phyloP scores from a whole-genome alignment of 1,140 invertebrate species.

The Heliconius nattereri region DNA sequence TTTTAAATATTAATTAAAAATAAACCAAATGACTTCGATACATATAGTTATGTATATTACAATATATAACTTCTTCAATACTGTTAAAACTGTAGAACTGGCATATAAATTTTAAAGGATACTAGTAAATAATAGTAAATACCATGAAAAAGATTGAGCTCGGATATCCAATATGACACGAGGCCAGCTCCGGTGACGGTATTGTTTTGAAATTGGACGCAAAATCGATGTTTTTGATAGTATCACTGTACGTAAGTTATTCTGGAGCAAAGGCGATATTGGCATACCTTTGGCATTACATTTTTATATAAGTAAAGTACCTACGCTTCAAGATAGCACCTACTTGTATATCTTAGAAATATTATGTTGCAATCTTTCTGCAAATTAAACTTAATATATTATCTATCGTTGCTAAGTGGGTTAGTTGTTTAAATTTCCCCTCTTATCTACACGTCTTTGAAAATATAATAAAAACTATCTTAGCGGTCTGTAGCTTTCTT shows the following conservation, averaged over 20 bases:
- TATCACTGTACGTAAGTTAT: background rate
- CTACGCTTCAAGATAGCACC: background rate
- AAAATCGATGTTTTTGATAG: constrained; percentile 21
- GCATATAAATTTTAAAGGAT: no score
- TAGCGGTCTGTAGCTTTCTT: background rate
- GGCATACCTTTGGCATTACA: background rate
- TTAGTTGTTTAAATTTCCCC: background rate
- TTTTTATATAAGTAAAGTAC: background rate
- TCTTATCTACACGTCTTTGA: background rate
- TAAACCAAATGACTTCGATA: no score
- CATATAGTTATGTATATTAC: no score
- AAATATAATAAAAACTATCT: background rate
- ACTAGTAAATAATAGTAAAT: no score
- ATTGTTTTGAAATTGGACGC: constrained; percentile 53
- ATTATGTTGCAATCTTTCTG: background rate
- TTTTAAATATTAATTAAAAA: no score
- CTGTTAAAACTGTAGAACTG: no score
- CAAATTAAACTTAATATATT: background rate
- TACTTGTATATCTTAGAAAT: background rate
- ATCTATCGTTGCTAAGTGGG: background rate
- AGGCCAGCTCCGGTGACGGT: constrained; percentile 47
- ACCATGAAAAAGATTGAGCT: background rate
- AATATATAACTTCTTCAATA: no score
- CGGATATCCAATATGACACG: constrained; percentile 5
- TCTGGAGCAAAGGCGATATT: background rate